Base-by-base conservation (phyloP, 2,797 vertebrate species). In the Myotis findleyi region DNA sequence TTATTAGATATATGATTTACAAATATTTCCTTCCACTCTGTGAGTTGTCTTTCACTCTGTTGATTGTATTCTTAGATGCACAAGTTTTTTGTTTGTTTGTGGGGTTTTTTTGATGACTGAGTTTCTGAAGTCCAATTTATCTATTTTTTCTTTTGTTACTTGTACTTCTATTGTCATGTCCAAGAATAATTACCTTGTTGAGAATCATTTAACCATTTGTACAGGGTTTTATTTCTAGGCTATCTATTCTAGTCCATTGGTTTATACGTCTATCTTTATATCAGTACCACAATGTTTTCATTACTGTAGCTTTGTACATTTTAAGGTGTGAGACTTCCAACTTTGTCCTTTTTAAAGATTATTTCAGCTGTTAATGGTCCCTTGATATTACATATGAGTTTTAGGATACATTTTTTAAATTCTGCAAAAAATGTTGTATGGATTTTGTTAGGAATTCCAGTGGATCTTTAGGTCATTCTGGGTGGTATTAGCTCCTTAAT, bases 191-290 rank as follows among this genome's bases (percentile, higher is more conserved):
- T 20, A 3, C 36, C 9, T 41, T 27, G 6, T 49, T 64, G 57
- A 81, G 51, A 38, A 33, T 25, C 27, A 3, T 11, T n/a, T 66
- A 64, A 38, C 23, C n/a, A 4, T 13, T 6, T 4, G 10, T 2
- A 2, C 11, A 64, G 41, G 23, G 36, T 9, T 7, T 79, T 27
- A 21, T 21, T 75, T 75, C 36, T 57, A n/a, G 23, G 12, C 10
- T 2, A 4, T 57, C 11, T 16, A 0, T 21, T 69, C 6, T 16
- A 2, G 38, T 25, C 59, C 21, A 9, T 17, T 47, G 4, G 1
- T 9, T 55, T 53, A 0, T 11, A 2, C 8, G 14, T n/a, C 8
- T 30, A 21, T 10, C 33, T 66, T 51, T 36, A 44, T 10, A 16
- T 13, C 27, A 12, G 30, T 0, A 9, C 4, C 4, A 69, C 17